Base-by-base conservation (phyloP, 2,888 invertebrate genomes). In the Drosophila niveifrons region DNA sequence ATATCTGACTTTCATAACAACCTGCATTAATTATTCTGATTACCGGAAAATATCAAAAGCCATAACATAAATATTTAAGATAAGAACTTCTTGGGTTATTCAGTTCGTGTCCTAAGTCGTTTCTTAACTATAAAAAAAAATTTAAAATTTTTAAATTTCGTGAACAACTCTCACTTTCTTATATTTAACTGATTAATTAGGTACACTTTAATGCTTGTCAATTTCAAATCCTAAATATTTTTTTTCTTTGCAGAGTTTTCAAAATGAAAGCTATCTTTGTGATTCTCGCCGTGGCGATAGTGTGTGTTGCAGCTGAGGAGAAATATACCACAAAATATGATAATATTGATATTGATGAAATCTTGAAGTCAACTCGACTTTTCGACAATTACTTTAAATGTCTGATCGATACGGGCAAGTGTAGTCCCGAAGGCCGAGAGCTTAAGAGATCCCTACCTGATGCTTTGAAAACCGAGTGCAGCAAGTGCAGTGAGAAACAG, bases 371-470 rank as follows among this genome's bases (percentile, higher is more conserved):
- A 83, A 94, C 94, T n/a, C 93, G 95, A 31, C 92, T 96, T 8
- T 92, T 96, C 39, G 89, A 90, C 9, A 94, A 94, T 47, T 95
- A 96, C 88, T 92, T 94, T 67, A 94, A 95, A 76, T 96, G 96
- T 81, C 83, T 96, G 8, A 80, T 95, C 81, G 95, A 94, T 0
- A 93, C 91, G 59, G 94, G 94, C 8, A 94, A 93, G 62, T 96
- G 96, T 91, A 95, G 94, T 6, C 93, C 95, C 10, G 96, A 96
- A 72, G 96, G 94, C 69, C 94, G 94, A 73, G 95, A 95, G 90
- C 92, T 96, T 10, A 96, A 95, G 93, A 93, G 95, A 94, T 92
- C 94, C 1, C 93, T 96, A 1, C 96, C 96, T 0, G 96, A 96
- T 75, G 96, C 96, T 0, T 91, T 96, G 44, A 92, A 94, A 74